Conservation (phyloP, 1,140 invertebrate genomes). For the Monochamus saltuarius region DNA sequence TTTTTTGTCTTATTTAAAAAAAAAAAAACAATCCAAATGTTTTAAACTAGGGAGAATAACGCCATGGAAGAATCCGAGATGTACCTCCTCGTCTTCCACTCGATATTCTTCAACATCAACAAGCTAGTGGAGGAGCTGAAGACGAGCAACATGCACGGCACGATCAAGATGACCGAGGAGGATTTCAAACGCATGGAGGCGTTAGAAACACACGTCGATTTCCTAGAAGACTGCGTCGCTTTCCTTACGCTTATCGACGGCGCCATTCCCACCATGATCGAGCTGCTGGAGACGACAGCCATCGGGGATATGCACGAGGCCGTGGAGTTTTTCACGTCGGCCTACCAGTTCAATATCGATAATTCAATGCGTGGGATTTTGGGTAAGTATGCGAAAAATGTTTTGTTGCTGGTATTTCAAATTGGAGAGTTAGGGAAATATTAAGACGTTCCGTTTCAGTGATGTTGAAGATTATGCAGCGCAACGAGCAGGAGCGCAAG, state of each 20-base stretch:
- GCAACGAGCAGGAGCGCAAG: slow-evolving; percentile 44
- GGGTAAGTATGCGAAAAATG: too few relatives aligned
- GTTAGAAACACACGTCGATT: slow-evolving; percentile 32
- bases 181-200: slow-evolving; percentile 32
- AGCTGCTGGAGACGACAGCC: slow-evolving; percentile 38
- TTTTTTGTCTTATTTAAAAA: too few relatives aligned
- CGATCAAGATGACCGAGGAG: slow-evolving; percentile 24
- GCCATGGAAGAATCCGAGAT: slow-evolving; percentile 25
- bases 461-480: slow-evolving; percentile 44
- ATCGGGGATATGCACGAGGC: slow-evolving; percentile 47
- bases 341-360: slow-evolving; percentile 46
- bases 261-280: slow-evolving; percentile 34
- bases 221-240: slow-evolving; percentile 28
- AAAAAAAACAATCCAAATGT: too few relatives aligned
- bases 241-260: slow-evolving; percentile 39
- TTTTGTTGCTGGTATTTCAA: too few relatives aligned
- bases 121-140: slow-evolving; percentile 24
- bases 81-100: slow-evolving; percentile 29
- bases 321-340: slow-evolving; percentile 43
- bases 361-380: slow-evolving; percentile 36
- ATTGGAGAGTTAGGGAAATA: too few relatives aligned
- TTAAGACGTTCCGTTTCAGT: slow-evolving; percentile 17
- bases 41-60: slow-evolving; percentile 20
- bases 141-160: slow-evolving; percentile 10
- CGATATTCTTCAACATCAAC: slow-evolving; percentile 29